Conservation (phyloP, 1,140 invertebrate genomes). For the Agrypnia vestita region DNA sequence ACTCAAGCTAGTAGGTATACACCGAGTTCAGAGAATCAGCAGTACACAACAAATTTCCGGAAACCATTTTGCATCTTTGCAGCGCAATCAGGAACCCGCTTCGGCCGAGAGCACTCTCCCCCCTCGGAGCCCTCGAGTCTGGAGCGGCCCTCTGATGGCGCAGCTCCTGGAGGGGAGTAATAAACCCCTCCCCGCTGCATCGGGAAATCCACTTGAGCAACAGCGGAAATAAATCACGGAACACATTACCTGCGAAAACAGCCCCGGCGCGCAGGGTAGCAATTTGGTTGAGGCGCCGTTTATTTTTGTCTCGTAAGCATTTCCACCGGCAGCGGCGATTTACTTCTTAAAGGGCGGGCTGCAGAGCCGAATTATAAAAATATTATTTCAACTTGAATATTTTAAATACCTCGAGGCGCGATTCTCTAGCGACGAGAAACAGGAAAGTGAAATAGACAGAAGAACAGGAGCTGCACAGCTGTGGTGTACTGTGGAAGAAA, state of each 20-base stretch:
- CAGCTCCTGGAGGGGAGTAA: neutral
- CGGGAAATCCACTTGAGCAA: conserved; percentile 17
- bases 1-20: too few species aligned
- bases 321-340: conserved; percentile 10
- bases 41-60: too few species aligned
- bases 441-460: too few species aligned
- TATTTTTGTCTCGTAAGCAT: conserved; percentile 53
- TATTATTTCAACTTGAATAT: too few species aligned
- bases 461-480: too few species aligned
- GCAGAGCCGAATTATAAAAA: neutral
- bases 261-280: conserved; percentile 27
- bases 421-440: too few species aligned
- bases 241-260: conserved; percentile 52
- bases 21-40: too few species aligned
- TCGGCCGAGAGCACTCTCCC: conserved; percentile 22
- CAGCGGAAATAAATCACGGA: conserved; percentile 52
- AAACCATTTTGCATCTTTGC: conserved; percentile 27
- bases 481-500: too few species aligned
- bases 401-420: too few species aligned
- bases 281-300: conserved; percentile 46
- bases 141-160: conserved; percentile 19
- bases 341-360: neutral
- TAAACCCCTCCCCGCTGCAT: neutral
- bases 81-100: conserved; percentile 27
- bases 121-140: neutral